These are phyloP conservation scores for Pardalotus punctatus DNA, from an alignment of 2,113 vertebrate genomes.

Conservation along the genomic window DNA sequence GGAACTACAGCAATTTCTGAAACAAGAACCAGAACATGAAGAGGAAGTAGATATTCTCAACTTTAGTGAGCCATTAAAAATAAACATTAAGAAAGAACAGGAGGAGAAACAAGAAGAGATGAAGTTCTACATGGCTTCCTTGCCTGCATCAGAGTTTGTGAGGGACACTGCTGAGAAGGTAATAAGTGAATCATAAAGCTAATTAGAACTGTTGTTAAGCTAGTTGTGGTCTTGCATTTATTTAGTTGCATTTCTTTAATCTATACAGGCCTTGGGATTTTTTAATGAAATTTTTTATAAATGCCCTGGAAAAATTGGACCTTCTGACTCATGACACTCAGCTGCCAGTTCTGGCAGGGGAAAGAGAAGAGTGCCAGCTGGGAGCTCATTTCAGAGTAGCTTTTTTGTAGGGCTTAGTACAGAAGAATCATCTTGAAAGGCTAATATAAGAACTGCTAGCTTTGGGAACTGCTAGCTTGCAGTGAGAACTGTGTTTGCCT, in stretches of 20 bases:
- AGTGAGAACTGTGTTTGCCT: no score
- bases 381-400: background rate
- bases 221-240: background rate
- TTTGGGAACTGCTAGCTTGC: no score
- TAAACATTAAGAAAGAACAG: constrained; percentile 90
- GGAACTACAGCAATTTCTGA: constrained; percentile 90
- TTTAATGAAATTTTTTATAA: background rate
- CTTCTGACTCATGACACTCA: background rate
- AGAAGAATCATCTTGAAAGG: background rate
- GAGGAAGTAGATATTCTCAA: constrained; percentile 89
- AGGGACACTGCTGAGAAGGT: constrained; percentile 90
- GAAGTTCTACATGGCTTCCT: constrained; percentile 86
- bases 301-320: background rate
- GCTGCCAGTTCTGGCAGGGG: background rate
- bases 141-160: constrained; percentile 84
- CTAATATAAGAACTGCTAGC: no score
- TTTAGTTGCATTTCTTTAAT: background rate
- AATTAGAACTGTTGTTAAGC: background rate
- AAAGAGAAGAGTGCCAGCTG: background rate
- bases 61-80: constrained; percentile 77
- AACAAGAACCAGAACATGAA: constrained; percentile 87
- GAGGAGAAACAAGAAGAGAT: constrained; percentile 85
- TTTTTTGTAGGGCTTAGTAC: background rate
- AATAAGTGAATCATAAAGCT: background rate
- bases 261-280: background rate